Base-by-base conservation (phyloP, 1,140 invertebrate species). In the Hydropsyche tenuis region DNA sequence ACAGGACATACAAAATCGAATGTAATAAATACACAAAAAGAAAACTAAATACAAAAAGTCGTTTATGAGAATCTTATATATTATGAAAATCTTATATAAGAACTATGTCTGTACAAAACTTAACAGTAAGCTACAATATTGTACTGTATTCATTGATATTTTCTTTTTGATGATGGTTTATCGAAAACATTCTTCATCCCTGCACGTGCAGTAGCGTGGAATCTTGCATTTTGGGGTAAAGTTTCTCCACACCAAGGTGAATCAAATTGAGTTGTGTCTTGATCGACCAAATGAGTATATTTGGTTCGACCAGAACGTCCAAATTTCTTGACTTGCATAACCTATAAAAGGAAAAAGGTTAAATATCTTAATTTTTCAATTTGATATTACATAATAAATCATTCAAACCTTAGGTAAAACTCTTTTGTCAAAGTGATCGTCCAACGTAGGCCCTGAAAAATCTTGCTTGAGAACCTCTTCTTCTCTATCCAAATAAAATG, bases 291-390 rank as follows among this genome's bases (percentile, higher is more conserved):
- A 86, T 99, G 98, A 3, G 98, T 99, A 83, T 99, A 99, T 81
- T 99, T 99, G 0, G 98, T 99, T 65, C 98, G 89, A 20, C 97
- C 97, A 73, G 97, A 98, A 14, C 98, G 90, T 16, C 98, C 98
- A 86, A 99, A 99, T 86, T 99, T 99, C 85, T 99, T 99, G 0
- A 99, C 98, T 88, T 99, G 98, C 98, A 99, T 99, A 73, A 99
- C 97, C 84, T 85, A 75, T 14, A 30, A 14, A 46, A 30, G 4
- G 16, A 48, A 16, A 65, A 65, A 18, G n/a, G 16, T 22, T 48
- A 27, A 48, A 51, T 1, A 51, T n/a, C n/a, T n/a, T n/a, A 23
- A 27, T 12, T 16, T 20, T 9, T 12, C 2, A 16, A 23, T 4
- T 9, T 4, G 6, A 14, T 4, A 3, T 14, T 4, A 62, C 1